These are phyloP conservation scores for Cyrtodaria siliqua DNA, from an alignment of 2,888 invertebrate species.

Conservation along the genomic window DNA sequence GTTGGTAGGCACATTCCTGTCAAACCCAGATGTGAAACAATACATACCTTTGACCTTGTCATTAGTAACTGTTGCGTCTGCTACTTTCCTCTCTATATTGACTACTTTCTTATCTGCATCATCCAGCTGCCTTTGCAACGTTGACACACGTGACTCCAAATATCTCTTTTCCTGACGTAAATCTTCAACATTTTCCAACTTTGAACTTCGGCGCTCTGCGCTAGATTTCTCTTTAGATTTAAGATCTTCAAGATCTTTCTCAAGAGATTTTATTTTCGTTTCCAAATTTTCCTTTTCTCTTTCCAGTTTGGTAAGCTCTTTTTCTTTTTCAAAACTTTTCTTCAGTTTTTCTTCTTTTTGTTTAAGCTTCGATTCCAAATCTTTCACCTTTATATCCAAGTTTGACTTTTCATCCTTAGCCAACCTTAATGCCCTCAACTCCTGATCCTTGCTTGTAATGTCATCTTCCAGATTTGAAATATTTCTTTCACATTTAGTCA, in stretches of 20 bases:
- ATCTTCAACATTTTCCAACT: conserved; percentile 83
- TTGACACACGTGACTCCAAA: conserved; percentile 50
- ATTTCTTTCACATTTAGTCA: conserved; percentile 56
- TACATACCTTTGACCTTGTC: conserved; percentile 53
- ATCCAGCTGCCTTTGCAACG: conserved; percentile 59
- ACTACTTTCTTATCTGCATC: conserved; percentile 81
- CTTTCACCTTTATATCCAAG: conserved; percentile 62
- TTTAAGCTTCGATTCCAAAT: conserved; percentile 55
- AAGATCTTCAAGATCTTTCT: conserved; percentile 69
- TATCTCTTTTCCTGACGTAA: conserved; percentile 82
- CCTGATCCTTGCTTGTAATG: conserved; percentile 43
- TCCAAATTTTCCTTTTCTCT: conserved; percentile 86
- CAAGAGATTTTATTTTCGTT: conserved; percentile 85
- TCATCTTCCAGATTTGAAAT: conserved; percentile 56
- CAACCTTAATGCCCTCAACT: conserved; percentile 45
- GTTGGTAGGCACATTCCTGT: too few relatives aligned
- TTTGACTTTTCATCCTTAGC: conserved; percentile 61
- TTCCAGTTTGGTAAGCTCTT: conserved; percentile 65
- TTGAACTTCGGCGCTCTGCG: conserved; percentile 41
- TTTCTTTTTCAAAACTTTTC: conserved; percentile 59
- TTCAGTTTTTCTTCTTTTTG: conserved; percentile 61
- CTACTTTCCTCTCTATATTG: conserved; percentile 84
- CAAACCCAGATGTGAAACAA: too few relatives aligned
- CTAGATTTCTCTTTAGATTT: conserved; percentile 51
- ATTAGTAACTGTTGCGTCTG: conserved; percentile 68